These are phyloP conservation scores for Setophaga kirtlandii DNA, from an alignment of 2,113 vertebrate species.

Conservation along the genomic window DNA sequence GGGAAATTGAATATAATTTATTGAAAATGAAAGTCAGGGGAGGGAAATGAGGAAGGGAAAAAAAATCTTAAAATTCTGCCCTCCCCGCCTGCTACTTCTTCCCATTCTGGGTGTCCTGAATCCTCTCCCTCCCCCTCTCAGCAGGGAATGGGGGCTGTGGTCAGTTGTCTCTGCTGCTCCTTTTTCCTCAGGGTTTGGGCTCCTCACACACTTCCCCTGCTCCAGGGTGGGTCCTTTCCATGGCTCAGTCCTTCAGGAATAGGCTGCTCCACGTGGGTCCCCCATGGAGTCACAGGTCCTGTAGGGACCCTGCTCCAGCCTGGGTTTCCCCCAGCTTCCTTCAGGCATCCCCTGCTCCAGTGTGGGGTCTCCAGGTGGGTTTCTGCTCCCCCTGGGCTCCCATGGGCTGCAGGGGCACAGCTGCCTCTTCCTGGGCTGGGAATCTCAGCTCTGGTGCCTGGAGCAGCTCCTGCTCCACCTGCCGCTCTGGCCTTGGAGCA, in stretches of 20 bases:
- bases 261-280: background rate
- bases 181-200: background rate
- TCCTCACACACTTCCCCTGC: background rate
- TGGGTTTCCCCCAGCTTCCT: background rate
- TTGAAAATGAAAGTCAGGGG: background rate
- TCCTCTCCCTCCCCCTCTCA: background rate
- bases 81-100: background rate
- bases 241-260: background rate
- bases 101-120: fast-evolving
- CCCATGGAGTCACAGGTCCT: background rate
- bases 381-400: background rate
- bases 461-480: background rate
- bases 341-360: background rate
- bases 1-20: background rate
- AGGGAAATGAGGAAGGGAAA: background rate
- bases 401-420: background rate
- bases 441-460: background rate
- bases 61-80: background rate
- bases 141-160: background rate
- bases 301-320: background rate
- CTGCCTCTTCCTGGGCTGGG: background rate
- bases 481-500: background rate
- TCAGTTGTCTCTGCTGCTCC: background rate
- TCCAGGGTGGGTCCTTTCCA: background rate
- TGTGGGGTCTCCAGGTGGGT: background rate